Percentiles rank a stretch among this genome's conserved stretches.
Conservation (phyloP, 2,797 vertebrate genomes). For the Neosalanx taihuensis region DNA sequence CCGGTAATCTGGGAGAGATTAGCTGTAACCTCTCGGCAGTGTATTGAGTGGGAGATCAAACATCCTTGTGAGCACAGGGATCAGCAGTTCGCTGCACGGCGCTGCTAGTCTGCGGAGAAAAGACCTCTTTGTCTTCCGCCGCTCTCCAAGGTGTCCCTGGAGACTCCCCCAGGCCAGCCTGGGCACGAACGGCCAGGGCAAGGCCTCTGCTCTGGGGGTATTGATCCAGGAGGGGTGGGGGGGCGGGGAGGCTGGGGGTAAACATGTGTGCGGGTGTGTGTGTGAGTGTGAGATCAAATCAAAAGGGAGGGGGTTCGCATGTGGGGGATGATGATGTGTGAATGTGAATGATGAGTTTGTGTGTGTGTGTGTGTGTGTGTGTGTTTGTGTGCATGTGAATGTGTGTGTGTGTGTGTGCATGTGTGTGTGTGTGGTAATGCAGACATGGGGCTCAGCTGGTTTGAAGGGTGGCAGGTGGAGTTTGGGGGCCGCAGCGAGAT, state of each 20-base stretch:
- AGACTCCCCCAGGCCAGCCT: neutral
- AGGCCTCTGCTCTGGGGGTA: neutral
- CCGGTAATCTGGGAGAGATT: too few species aligned
- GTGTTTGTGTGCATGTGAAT: neutral
- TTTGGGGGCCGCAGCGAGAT: constrained; percentile 51
- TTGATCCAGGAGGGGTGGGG: neutral
- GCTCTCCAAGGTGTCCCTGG: neutral
- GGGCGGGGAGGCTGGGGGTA: constrained; percentile 4
- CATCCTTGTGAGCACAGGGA: neutral
- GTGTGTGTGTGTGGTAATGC: constrained; percentile 49
- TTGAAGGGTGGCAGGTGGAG: constrained; percentile 72
- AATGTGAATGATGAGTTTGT: neutral
- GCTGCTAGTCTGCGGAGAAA: neutral
- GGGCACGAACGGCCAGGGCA: too few species aligned
- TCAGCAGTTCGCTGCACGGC: neutral
- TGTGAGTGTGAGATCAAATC: neutral
- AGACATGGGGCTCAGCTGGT: constrained; percentile 69
- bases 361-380: constrained; percentile 9
- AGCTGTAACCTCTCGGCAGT: too few species aligned
- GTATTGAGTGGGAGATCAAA: too few species aligned
- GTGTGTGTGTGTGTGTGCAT: constrained; percentile 1
- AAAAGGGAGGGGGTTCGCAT: neutral
- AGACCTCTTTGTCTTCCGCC: neutral
- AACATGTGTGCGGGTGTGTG: constrained; percentile 35
- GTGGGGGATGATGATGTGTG: neutral